Base-by-base conservation (phyloP, 2,888 invertebrate species). In the Xestobium rufovillosum region DNA sequence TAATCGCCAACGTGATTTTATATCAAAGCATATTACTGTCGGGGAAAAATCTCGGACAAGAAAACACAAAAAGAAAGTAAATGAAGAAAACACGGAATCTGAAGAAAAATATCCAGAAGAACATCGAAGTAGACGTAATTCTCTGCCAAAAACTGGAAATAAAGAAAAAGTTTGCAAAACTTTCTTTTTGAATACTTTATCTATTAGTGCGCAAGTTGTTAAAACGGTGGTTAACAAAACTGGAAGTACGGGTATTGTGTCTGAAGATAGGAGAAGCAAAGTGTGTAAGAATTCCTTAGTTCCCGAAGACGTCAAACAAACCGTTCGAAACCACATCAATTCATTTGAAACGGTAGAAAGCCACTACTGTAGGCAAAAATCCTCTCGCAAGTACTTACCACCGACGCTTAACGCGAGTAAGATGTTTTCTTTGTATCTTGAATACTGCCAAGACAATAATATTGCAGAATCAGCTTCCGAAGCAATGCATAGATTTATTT, bases 311-410 rank as follows among this genome's bases (percentile, higher is more conserved):
- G 34, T 45, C 1, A 45, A 47, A 32, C 32, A 43, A 27, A 34
- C 40, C 4, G 35, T 47, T 25, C 31, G 44, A 4, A 35, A 44
- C 26, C 41, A 45, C 26, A 47, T 47, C 9, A 43, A 43, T 34
- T 15, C 19, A 6, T 45, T 47, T 37, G 36, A 48, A 36, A 38
- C 39, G 4, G 28, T 44, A 6, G 41, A 48, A 33, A 45, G 44
- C 14, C 47, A 47, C 36, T 45, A 43, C 25, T 45, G 39, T 26
- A 29, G 45, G 31, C 16, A 41, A 31, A 38, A 34, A 9, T 41
- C 43, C 14, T 17, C 14, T 13, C 26, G 26, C 6, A 10, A n/a
- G 8, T 45, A 36, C 31, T 29, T 42, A 13, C 30, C 41, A n/a
- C 23, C 38, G 28, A 39, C 36, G 8, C 36, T 45, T 6, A 45